These are phyloP conservation scores for Apotomis betuletana DNA, from an alignment of 2,888 invertebrate genomes.

Conservation along the genomic window DNA sequence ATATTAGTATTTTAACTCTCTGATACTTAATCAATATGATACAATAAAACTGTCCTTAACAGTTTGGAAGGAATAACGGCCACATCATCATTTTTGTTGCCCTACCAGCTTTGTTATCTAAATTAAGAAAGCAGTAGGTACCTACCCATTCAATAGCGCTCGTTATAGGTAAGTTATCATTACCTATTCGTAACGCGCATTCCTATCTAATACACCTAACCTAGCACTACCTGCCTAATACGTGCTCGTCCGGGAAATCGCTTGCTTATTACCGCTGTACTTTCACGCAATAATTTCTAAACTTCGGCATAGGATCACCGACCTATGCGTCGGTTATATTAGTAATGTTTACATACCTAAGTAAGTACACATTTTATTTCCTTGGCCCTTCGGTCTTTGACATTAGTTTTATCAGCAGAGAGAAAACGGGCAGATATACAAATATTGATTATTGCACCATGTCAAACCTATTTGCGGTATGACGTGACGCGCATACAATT, in stretches of 20 bases:
- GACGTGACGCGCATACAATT: conserved; percentile 51
- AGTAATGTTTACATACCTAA: conserved; percentile 31
- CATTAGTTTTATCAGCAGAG: conserved; percentile 12
- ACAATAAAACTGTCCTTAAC: no score
- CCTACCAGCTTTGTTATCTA: background rate
- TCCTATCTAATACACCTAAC: conserved; percentile 34
- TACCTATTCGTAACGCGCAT: conserved; percentile 40
- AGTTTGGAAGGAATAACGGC: background rate
- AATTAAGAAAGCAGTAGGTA: conserved; percentile 2
- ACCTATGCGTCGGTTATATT: conserved; percentile 13
- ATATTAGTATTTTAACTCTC: no score
- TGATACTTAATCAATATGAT: no score
- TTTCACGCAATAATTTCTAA: conserved; percentile 39
- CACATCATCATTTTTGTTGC: conserved; percentile 4
- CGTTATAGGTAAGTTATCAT: conserved; percentile 23
- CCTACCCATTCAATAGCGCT: background rate
- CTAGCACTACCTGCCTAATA: conserved; percentile 21
- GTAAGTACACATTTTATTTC: conserved; percentile 24
- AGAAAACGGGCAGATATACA: conserved; percentile 38
- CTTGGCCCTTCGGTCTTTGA: conserved; percentile 25
- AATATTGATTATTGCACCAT: conserved; percentile 46
- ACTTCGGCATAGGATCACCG: conserved; percentile 20
- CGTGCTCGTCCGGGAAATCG: conserved; percentile 38
- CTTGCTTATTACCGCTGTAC: conserved; percentile 28
- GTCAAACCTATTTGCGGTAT: conserved; percentile 48